Base-by-base conservation (phyloP, 2,888 invertebrate genomes). In the Stenodema calcarata region DNA sequence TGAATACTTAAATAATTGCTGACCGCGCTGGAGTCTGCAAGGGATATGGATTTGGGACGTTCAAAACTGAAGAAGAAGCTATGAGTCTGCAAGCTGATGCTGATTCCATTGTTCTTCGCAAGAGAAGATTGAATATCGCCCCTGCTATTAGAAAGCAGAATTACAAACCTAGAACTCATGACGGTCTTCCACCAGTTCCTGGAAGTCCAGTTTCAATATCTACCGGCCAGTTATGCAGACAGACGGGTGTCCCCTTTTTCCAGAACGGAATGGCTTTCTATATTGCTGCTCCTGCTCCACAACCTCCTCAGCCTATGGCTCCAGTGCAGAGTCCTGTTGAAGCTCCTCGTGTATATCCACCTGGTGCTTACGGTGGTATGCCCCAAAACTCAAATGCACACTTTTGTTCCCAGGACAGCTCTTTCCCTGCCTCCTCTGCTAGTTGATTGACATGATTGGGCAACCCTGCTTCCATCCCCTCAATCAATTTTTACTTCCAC, bases 21-120 rank as follows among this genome's bases (percentile, higher is more conserved):
- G 98, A 98, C 91, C 93, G 98, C 90, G 98, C 97, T 88, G 98
- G 98, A 3, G 97, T 98, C 27, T 98, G 98, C 88, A 98, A 98
- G 92, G 97, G 97, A 89, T 97, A 97, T 91, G 96, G 96, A 3
- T 96, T 96, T 92, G 95, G 96, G 86, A 96, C 96, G 78, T 97
- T 96, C 91, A 96, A 96, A 92, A 95, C 94, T 82, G 96, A 96
- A 91, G 96, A 96, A 90, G 96, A 97, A 92, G 97, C 96, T 23
- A 94, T 94, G 90, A 92, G 94, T 90, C 93, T 95, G 89, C 94
- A 95, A 90, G 93, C 93, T 89, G 95, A 95, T 92, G 93, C 95
- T 84, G 95, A 96, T 90, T 95, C 95, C 91, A 94, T 96, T 89
- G 93, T 95, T 80, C 93, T 96, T 90, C 94, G 95, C 90, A 96